These are phyloP conservation scores for Tetrapedia diversipes DNA, from an alignment of 2,888 invertebrate genomes.

Conservation along the genomic window DNA sequence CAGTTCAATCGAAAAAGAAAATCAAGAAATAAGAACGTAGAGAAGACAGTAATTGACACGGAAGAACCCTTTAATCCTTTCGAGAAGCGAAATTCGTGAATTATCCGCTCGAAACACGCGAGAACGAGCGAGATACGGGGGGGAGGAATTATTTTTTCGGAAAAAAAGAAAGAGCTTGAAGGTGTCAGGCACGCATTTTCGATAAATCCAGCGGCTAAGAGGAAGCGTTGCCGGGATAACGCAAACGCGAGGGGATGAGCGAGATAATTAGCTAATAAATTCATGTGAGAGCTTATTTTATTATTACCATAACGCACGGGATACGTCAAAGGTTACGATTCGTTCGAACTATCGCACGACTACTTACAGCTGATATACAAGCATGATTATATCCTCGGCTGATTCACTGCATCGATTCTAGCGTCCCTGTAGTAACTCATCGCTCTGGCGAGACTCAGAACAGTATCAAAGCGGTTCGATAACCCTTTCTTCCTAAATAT, in stretches of 20 bases:
- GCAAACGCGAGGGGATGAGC: constrained; percentile 24
- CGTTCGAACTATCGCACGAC: constrained; percentile 38
- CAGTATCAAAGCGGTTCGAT: background rate
- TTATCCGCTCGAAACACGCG: constrained; percentile 21
- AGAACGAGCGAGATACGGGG: background rate
- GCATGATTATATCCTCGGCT: constrained; percentile 52
- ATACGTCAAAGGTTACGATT: constrained; percentile 41
- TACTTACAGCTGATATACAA: constrained; percentile 48
- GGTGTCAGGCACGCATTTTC: constrained; percentile 14
- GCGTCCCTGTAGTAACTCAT: constrained; percentile 38
- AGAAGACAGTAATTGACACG: constrained; percentile 16
- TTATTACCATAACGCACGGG: constrained; percentile 55
- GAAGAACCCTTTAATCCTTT: background rate
- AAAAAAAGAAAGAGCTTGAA: background rate
- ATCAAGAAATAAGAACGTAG: background rate
- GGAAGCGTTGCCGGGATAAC: constrained; percentile 21
- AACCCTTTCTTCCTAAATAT: background rate
- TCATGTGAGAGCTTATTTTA: constrained; percentile 51
- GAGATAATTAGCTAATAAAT: constrained; percentile 57
- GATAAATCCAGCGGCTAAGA: constrained; percentile 30
- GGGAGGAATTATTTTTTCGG: background rate
- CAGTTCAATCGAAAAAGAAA: too few species aligned
- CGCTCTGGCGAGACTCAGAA: constrained; percentile 22
- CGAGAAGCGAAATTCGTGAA: constrained; percentile 10
- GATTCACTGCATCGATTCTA: constrained; percentile 53